A percentile compares a stretch with the other conserved stretches of the same genome.
These are phyloP conservation scores for Tetheella fluctuosa DNA, from an alignment of 2,888 invertebrate species.

Conservation along the genomic window DNA sequence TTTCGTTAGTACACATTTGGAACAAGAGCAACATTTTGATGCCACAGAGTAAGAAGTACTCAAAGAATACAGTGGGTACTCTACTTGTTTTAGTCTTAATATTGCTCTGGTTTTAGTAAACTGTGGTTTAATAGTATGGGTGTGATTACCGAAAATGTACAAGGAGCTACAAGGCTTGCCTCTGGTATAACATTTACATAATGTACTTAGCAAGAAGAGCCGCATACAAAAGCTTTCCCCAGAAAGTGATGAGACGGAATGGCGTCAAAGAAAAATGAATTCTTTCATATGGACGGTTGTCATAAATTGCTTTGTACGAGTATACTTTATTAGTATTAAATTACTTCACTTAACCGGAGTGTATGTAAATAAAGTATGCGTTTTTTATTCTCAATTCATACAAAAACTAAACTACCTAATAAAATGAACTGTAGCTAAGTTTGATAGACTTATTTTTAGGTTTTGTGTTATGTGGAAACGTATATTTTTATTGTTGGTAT, in stretches of 20 bases:
- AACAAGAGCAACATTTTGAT: constrained; percentile 23
- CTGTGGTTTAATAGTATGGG: constrained; percentile 64
- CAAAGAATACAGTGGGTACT: constrained; percentile 15
- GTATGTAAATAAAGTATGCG: constrained; percentile 42
- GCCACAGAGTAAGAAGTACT: constrained; percentile 32
- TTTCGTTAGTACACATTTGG: constrained; percentile 19
- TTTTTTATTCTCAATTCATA: constrained; percentile 46
- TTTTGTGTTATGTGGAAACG: no score
- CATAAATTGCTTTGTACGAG: constrained; percentile 42
- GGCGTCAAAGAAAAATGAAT: constrained; percentile 62
- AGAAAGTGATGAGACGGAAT: constrained; percentile 63
- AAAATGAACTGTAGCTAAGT: no score
- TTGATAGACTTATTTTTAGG: no score
- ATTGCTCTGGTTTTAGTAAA: constrained; percentile 26
- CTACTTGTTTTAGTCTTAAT: constrained; percentile 24
- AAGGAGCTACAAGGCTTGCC: constrained; percentile 65
- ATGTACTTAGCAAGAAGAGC: constrained; percentile 72
- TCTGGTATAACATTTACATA: constrained; percentile 78
- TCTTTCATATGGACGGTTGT: constrained; percentile 49
- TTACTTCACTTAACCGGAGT: constrained; percentile 55
- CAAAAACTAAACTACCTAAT: constrained; percentile 31
- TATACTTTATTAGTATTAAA: constrained; percentile 57
- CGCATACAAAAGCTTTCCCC: constrained; percentile 69
- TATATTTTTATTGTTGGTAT: no score
- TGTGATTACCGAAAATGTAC: constrained; percentile 63